These are phyloP conservation scores for Drosophila fuyamai DNA, from an alignment of 1,140 invertebrate species.

Conservation along the genomic window DNA sequence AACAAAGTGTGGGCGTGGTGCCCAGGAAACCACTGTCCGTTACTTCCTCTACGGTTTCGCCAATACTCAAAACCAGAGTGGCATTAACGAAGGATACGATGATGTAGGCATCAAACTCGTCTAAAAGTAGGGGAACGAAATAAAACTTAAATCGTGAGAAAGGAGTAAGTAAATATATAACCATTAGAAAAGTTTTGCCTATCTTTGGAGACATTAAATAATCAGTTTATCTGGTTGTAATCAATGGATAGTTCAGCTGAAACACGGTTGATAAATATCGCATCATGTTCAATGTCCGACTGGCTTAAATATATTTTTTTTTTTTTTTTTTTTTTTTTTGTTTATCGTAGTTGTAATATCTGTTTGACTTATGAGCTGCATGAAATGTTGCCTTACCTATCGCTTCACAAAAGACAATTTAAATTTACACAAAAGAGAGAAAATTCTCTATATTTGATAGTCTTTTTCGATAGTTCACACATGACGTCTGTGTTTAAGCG, in stretches of 20 bases:
- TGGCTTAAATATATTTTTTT: conserved; percentile 36
- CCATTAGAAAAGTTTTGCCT: conserved; percentile 7
- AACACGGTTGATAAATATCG: conserved; percentile 84
- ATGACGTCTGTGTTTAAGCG: conserved; percentile 81
- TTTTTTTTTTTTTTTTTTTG: conserved; percentile 17
- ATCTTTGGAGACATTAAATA: conserved; percentile 57
- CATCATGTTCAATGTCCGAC: conserved; percentile 81
- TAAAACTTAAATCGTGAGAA: conserved; percentile 27
- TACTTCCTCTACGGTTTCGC: conserved; percentile 99
- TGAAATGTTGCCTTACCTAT: conserved; percentile 84
- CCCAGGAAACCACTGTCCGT: conserved; percentile 99
- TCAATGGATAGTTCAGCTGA: conserved; percentile 84
- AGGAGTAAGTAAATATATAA: neutral
- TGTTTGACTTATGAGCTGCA: conserved; percentile 73
- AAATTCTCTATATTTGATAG: conserved; percentile 48
- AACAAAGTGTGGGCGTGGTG: conserved; percentile 98
- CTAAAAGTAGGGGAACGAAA: conserved; percentile 60
- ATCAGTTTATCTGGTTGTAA: conserved; percentile 82
- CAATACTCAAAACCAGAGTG: conserved; percentile 99
- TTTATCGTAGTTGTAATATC: conserved; percentile 63
- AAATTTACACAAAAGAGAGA: conserved; percentile 59
- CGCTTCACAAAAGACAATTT: conserved; percentile 78
- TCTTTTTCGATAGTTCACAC: conserved; percentile 73
- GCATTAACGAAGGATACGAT: conserved; percentile 99
- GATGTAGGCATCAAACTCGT: conserved; percentile 98